Base-by-base conservation (phyloP, 2,888 invertebrate genomes). In the Zaprionus lineosus region DNA sequence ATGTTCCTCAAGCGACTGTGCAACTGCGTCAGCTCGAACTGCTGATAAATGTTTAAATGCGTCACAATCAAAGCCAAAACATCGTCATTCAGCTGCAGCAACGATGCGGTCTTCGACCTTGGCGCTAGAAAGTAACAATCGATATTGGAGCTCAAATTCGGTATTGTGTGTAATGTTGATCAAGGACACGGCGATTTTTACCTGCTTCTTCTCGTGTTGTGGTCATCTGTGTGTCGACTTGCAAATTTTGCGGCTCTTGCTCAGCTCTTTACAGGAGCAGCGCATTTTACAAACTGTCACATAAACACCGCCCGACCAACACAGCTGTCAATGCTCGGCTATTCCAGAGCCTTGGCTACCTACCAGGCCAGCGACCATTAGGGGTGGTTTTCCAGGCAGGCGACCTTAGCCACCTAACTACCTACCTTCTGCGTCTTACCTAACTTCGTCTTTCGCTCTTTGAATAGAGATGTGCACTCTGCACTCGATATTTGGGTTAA, bases 51-150 rank as follows among this genome's bases (percentile, higher is more conserved):
- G 52, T 74, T 65, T 33, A 86, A 34, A 6, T 75, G 64, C 12
- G 66, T 46, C 15, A 86, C 12, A 21, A 86, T 86, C 18, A 85
- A n/a, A 7, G 69, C 64, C 62, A 87, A 31, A 4, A 87, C 87
- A 59, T 86, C 86, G 28, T 87, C 86, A 26, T 86, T 87, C 5
- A 86, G 68, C 26, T 85, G 82, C 51, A 86, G 52, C 19, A 86
- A 58, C 1, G 78, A 77, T 0, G 55, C 19, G 1, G 48, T 14
- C 12, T 41, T 19, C 41, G 9, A 3, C n/a, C 47, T 26, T 18
- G 37, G 28, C 6, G 12, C 51, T 57, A 15, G 3, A 26, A 6
- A 12, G 29, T 12, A 2, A 8, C 4, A 12, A 8, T 29, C 5
- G 5, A 6, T 12, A 12, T 12, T 29, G 29, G 29, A n/a, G n/a